Percentiles rank a stretch among this genome's conserved stretches.
Evolutionary conservation across 2,113 vertebrate genomes (phyloP).

Genomic region (Lethenteron camtschaticum): DNA sequence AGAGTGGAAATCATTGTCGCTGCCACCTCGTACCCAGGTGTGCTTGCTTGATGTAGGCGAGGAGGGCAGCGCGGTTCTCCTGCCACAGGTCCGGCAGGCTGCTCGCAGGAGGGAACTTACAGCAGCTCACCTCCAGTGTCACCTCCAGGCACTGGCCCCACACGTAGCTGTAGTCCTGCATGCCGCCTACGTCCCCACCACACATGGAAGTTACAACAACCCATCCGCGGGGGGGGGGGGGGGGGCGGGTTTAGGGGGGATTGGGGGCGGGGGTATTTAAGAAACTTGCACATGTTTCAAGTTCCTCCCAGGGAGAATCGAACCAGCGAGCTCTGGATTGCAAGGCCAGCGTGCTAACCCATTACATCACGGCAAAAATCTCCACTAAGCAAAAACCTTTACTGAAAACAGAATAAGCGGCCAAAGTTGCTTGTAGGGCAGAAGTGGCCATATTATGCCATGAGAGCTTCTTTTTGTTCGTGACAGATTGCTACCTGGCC

Average conservation of each 20-base stretch:
- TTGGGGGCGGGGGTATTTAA: neutral
- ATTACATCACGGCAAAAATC: no score
- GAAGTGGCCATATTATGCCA: no score
- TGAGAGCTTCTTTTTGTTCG: no score
- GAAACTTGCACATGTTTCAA: neutral
- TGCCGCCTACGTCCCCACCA: slow-evolving; percentile 39
- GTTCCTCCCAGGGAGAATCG: no score
- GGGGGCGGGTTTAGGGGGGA: neutral
- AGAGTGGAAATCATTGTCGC: neutral
- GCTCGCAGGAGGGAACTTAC: slow-evolving; percentile 46
- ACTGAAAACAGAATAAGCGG: no score
- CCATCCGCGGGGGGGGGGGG: neutral
- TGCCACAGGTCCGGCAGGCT: slow-evolving; percentile 44
- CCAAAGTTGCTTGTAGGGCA: no score
- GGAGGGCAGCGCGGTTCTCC: slow-evolving; percentile 42
- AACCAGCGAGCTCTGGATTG: no score
- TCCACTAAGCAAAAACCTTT: no score
- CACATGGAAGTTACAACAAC: neutral
- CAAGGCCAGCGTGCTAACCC: no score
- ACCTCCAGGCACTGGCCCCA: slow-evolving; percentile 77
- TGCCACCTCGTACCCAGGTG: slow-evolving; percentile 48
- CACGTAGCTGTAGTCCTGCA: slow-evolving; percentile 95
- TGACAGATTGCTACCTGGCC: no score
- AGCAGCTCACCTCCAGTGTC: slow-evolving; percentile 75
- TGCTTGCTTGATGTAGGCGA: slow-evolving; percentile 58